Conservation (phyloP, 2,113 vertebrate species). For the Anarhynchus alexandrinus region DNA sequence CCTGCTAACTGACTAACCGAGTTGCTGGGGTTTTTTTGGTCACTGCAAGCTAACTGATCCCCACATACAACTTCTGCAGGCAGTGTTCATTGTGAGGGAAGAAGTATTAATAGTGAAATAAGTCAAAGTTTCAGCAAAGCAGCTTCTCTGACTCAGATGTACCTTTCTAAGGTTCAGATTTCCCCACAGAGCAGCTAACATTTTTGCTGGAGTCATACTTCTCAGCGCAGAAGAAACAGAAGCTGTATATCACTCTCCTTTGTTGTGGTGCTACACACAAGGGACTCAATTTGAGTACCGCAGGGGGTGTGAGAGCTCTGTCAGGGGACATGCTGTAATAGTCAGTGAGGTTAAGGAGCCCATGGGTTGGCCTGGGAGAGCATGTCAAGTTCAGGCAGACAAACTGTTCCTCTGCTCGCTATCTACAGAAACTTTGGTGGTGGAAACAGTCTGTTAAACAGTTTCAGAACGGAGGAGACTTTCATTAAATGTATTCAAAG, state of each 20-base stretch:
- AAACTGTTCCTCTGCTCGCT: neutral
- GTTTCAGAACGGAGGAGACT: neutral
- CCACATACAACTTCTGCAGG: neutral
- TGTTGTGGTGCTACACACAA: neutral
- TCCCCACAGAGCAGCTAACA: neutral
- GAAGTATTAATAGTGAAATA: neutral
- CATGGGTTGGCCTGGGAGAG: neutral
- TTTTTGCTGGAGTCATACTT: constrained; percentile 12
- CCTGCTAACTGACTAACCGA: neutral
- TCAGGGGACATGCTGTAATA: neutral
- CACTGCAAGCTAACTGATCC: neutral
- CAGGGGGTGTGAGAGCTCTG: neutral
- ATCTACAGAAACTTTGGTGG: neutral
- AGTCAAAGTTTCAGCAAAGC: neutral
- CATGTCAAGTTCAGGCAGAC: neutral
- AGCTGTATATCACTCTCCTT: neutral
- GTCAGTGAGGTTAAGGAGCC: neutral
- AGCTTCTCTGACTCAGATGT: neutral
- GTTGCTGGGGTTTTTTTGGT: neutral
- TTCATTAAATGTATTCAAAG: neutral
- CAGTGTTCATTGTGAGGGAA: neutral
- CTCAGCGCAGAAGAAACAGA: neutral
- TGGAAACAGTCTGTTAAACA: neutral
- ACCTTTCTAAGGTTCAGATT: neutral
- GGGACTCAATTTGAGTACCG: neutral